Conservation (phyloP, 2,888 invertebrate species). For the Thereva nobilitata region DNA sequence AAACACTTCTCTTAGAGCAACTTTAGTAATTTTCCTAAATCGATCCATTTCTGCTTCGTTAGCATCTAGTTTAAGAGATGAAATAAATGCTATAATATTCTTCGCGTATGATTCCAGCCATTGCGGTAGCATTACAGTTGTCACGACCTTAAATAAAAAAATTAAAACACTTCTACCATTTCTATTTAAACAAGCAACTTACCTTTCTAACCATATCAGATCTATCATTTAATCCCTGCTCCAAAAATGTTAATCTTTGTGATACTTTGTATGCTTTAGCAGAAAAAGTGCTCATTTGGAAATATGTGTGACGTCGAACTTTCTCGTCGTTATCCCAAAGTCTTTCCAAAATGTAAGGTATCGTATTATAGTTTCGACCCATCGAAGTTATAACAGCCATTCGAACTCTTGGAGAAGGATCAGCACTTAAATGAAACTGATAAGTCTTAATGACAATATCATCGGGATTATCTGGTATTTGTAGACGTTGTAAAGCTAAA, state of each 20-base stretch:
- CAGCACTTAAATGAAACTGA: slow-evolving; percentile 71
- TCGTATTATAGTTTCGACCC: slow-evolving; percentile 71
- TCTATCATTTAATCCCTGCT: slow-evolving; percentile 67
- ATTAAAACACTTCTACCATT: not conserved
- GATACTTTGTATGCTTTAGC: slow-evolving; percentile 64
- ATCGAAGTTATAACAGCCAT: slow-evolving; percentile 72
- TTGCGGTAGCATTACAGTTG: slow-evolving; percentile 65
- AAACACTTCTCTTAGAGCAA: slow-evolving; percentile 63
- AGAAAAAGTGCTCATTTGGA: slow-evolving; percentile 59
- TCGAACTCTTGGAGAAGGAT: slow-evolving; percentile 77
- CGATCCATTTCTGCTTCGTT: slow-evolving; percentile 66
- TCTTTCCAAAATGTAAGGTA: slow-evolving; percentile 71
- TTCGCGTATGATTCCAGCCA: slow-evolving; percentile 77
- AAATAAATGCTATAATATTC: slow-evolving; percentile 72
- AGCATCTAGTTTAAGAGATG: slow-evolving; percentile 74
- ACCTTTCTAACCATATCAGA: slow-evolving; percentile 60
- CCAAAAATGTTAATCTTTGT: slow-evolving; percentile 66
- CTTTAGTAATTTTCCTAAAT: slow-evolving; percentile 62
- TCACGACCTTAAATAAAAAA: slow-evolving; percentile 52
- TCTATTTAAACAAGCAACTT: not conserved
- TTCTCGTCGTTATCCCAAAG: slow-evolving; percentile 77
- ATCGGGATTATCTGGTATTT: slow-evolving; percentile 74
- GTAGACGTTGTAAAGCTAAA: slow-evolving; percentile 75
- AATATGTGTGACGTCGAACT: slow-evolving; percentile 64
- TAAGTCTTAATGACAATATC: slow-evolving; percentile 77